Conservation (phyloP, 2,113 vertebrate genomes). For the Barbus barbus region DNA sequence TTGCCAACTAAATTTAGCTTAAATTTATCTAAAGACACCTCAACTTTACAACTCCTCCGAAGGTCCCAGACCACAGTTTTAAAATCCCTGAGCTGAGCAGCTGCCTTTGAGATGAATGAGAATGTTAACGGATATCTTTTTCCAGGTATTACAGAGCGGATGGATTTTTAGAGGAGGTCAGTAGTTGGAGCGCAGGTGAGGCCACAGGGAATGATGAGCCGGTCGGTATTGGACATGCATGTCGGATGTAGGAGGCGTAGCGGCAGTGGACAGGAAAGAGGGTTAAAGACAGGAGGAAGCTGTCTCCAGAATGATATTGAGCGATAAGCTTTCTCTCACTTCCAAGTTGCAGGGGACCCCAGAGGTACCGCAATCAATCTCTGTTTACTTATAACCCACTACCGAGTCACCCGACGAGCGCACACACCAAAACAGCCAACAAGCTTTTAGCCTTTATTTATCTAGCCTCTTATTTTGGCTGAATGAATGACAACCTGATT, state of each 20-base stretch:
- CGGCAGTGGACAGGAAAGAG: conserved; percentile 48
- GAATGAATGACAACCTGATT: conserved; percentile 75
- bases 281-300: conserved; percentile 55
- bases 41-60: background rate
- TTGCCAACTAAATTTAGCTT: background rate
- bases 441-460: conserved; percentile 71
- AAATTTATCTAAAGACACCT: background rate
- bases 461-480: conserved; percentile 68
- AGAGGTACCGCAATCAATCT: conserved; percentile 75
- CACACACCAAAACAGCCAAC: conserved; percentile 31
- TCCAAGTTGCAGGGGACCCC: conserved; percentile 69
- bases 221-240: conserved; percentile 16
- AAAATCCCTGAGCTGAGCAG: background rate
- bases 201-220: background rate
- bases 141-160: background rate
- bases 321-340: conserved; percentile 74
- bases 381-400: conserved; percentile 68
- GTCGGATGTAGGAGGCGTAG: conserved; percentile 48
- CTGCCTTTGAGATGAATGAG: background rate
- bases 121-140: background rate
- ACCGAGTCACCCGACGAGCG: conserved; percentile 65
- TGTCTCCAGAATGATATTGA: conserved; percentile 68
- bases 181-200: background rate
- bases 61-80: background rate
- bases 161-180: conserved; percentile 30